phyloP scores from a whole-genome alignment of 1,140 invertebrate genomes.

The Trichonephila clavata region DNA sequence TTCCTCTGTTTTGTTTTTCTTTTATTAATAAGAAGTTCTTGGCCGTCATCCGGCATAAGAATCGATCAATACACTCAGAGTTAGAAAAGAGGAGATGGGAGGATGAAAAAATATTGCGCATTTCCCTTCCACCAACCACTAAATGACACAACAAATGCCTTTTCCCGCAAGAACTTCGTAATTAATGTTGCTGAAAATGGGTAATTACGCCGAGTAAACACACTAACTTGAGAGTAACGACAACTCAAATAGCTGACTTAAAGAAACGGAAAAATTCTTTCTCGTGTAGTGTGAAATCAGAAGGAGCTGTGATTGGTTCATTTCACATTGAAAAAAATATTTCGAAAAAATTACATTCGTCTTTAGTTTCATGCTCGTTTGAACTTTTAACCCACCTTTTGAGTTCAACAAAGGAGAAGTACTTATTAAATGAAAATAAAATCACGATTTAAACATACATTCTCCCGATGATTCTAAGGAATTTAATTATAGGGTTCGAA shows the following conservation, averaged over 20 bases:
- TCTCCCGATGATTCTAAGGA: background rate
- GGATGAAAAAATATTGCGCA: conserved; percentile 49
- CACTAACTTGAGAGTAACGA: conserved; percentile 33
- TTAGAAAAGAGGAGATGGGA: conserved; percentile 11
- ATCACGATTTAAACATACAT: background rate
- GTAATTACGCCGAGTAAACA: conserved; percentile 62
- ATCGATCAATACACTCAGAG: conserved; percentile 27
- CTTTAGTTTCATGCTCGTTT: background rate
- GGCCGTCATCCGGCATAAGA: background rate
- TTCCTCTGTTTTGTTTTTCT: background rate
- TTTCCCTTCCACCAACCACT: conserved; percentile 19
- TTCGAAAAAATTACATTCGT: background rate
- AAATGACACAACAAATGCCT: conserved; percentile 63
- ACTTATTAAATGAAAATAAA: background rate
- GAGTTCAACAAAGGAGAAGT: background rate
- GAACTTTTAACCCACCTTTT: conserved; percentile 12
- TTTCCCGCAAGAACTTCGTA: conserved; percentile 51
- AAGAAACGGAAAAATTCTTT: conserved; percentile 29
- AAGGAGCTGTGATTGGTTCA: background rate
- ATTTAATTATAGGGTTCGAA: background rate
- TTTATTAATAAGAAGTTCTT: background rate
- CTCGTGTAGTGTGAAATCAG: background rate
- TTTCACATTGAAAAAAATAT: conserved; percentile 21
- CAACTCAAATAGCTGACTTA: background rate
- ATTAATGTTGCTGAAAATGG: conserved; percentile 66